phyloP scores from a whole-genome alignment of 2,888 invertebrate genomes.

The Caenorhabditis wallacei region DNA sequence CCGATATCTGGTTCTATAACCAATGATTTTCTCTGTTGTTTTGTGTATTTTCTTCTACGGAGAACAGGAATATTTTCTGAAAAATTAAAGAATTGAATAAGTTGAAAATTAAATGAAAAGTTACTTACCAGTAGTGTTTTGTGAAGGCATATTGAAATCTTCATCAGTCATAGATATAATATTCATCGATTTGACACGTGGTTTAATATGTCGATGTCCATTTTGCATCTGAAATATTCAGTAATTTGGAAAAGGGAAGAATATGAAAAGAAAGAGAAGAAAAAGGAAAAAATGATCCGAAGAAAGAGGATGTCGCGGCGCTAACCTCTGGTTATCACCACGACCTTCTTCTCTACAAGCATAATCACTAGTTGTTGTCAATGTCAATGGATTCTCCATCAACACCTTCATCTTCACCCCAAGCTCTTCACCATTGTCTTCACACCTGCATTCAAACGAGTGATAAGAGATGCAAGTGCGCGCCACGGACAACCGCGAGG shows the following conservation, averaged over 20 bases:
- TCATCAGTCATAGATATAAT: slow-evolving; percentile 16
- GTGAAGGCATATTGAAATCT: slow-evolving; percentile 4
- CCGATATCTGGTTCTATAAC: slow-evolving; percentile 71
- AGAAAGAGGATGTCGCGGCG: neutral
- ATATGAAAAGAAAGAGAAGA: slow-evolving; percentile 33
- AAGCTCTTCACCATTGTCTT: too few species aligned
- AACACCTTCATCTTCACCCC: too few species aligned
- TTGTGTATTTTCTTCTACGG: slow-evolving; percentile 66
- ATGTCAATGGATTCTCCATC: too few species aligned
- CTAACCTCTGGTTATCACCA: too few species aligned
- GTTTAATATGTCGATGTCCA: slow-evolving; percentile 38
- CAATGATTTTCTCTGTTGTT: slow-evolving; percentile 69
- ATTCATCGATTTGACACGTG: slow-evolving; percentile 41
- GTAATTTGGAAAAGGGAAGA: neutral
- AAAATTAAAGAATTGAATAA: neutral
- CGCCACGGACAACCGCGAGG: too few species aligned
- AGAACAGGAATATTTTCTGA: slow-evolving; percentile 69
- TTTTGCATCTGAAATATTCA: slow-evolving; percentile 37
- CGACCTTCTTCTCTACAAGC: too few species aligned
- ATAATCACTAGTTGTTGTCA: too few species aligned
- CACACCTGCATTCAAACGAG: too few species aligned
- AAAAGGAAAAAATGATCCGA: neutral
- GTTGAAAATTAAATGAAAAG: too few species aligned
- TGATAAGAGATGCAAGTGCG: too few species aligned
- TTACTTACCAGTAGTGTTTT: slow-evolving; percentile 8